Evolutionary conservation across 1,140 invertebrate species (phyloP).

Genomic region (Bathynomus jamesi): DNA sequence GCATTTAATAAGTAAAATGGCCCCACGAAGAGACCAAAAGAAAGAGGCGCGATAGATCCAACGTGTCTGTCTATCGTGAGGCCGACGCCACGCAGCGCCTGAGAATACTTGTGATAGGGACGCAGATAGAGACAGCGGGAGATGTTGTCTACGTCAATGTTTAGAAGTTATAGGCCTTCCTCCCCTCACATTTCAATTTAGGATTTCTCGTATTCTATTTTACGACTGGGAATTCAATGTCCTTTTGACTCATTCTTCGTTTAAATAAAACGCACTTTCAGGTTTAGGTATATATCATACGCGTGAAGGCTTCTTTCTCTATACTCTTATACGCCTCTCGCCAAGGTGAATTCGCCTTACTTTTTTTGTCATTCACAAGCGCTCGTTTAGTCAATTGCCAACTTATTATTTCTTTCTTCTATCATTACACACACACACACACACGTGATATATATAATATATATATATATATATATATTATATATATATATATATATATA

Average conservation of each 20-base stretch:
- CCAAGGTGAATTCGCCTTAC: too few species aligned
- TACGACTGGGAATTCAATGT: background rate
- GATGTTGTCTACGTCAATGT: background rate
- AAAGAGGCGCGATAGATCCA: too few species aligned
- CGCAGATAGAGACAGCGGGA: background rate
- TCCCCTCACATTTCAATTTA: background rate
- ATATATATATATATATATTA: background rate
- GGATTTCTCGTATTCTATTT: background rate
- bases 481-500: background rate
- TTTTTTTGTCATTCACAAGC: too few species aligned
- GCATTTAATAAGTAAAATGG: too few species aligned
- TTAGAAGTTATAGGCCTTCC: background rate
- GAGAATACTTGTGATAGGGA: background rate
- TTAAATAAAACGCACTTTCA: background rate
- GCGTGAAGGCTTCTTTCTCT: background rate
- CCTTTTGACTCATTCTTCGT: background rate
- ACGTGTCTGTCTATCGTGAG: too few species aligned
- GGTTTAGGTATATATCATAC: background rate
- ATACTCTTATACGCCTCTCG: too few species aligned
- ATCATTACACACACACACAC: background rate
- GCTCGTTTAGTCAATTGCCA: too few species aligned
- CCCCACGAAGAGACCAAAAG: too few species aligned
- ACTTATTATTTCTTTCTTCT: too few species aligned
- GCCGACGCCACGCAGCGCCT: background rate
- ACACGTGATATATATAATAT: too few species aligned